Conservation (phyloP, 2,888 invertebrate genomes). For the Cryptus viduatorius region DNA sequence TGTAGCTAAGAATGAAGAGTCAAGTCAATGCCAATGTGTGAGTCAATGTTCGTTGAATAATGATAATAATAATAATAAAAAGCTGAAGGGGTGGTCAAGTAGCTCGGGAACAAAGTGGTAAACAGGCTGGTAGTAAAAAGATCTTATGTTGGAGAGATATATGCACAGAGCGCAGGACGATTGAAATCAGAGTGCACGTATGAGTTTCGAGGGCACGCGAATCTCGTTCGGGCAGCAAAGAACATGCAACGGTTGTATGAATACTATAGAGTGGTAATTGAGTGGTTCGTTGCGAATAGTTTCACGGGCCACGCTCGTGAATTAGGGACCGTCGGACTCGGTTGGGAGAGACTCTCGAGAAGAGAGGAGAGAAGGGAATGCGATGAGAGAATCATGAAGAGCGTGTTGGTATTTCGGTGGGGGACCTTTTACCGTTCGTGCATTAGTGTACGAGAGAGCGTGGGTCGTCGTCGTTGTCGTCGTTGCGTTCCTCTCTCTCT, state of each 20-base stretch:
- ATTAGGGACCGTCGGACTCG: conserved; percentile 33
- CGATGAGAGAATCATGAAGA: conserved; percentile 22
- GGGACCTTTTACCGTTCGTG: conserved; percentile 27
- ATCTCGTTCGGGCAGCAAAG: conserved; percentile 33
- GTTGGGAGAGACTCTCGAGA: conserved; percentile 10
- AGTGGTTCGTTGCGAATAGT: conserved; percentile 53
- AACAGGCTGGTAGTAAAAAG: neutral
- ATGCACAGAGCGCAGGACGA: conserved; percentile 7
- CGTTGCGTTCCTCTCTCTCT: neutral
- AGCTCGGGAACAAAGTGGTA: neutral
- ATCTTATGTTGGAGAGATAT: neutral
- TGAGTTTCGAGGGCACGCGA: conserved; percentile 49
- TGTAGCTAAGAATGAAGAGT: neutral
- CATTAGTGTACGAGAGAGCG: conserved; percentile 24
- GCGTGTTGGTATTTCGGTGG: conserved; percentile 41
- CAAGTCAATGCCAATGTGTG: no score
- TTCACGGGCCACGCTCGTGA: conserved; percentile 49
- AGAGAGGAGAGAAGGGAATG: neutral
- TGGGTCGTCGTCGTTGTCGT: conserved; percentile 8
- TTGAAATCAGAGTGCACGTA: conserved; percentile 45
- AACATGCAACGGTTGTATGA: conserved; percentile 28
- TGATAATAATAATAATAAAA: neutral
- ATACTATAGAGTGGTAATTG: conserved; percentile 46
- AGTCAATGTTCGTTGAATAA: neutral
- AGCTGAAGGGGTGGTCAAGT: neutral